Percentiles rank a stretch among this genome's conserved stretches.
Conservation (phyloP, 2,113 vertebrate genomes). For the Silurus asotus region DNA sequence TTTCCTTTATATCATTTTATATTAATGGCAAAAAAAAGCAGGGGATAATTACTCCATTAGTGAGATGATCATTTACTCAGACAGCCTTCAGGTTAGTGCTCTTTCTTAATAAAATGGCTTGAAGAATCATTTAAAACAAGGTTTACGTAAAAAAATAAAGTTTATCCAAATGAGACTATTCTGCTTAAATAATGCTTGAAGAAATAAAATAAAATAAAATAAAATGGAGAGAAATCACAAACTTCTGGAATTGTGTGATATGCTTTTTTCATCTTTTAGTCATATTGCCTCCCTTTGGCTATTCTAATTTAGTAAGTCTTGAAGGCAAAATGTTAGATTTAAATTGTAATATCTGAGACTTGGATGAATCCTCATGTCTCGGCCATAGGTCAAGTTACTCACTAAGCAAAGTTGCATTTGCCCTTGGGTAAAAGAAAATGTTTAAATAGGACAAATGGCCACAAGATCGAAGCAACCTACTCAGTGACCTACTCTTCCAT, state of each 20-base stretch:
- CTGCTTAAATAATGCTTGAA: background rate
- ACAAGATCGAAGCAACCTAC: constrained; percentile 31
- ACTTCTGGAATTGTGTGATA: background rate
- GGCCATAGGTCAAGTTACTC: constrained; percentile 39
- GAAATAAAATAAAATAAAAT: background rate
- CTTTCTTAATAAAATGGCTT: background rate
- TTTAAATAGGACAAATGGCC: constrained; percentile 55
- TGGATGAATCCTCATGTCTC: constrained; percentile 45
- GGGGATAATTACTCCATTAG: background rate
- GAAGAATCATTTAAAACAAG: background rate
- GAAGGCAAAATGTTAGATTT: background rate
- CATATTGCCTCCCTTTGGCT: background rate
- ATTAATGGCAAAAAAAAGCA: background rate
- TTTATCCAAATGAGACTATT: background rate
- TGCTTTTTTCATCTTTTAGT: background rate
- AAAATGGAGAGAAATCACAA: background rate
- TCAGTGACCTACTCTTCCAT: constrained; percentile 32
- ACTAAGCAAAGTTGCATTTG: constrained; percentile 40
- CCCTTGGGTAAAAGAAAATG: constrained; percentile 50
- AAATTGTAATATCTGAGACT: constrained; percentile 20
- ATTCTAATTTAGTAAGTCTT: background rate
- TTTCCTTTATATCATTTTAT: background rate
- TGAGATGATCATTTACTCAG: background rate
- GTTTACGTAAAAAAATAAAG: background rate
- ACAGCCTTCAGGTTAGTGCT: background rate